These are phyloP conservation scores for Carterocephalus palaemon DNA, from an alignment of 2,888 invertebrate genomes.

Conservation along the genomic window DNA sequence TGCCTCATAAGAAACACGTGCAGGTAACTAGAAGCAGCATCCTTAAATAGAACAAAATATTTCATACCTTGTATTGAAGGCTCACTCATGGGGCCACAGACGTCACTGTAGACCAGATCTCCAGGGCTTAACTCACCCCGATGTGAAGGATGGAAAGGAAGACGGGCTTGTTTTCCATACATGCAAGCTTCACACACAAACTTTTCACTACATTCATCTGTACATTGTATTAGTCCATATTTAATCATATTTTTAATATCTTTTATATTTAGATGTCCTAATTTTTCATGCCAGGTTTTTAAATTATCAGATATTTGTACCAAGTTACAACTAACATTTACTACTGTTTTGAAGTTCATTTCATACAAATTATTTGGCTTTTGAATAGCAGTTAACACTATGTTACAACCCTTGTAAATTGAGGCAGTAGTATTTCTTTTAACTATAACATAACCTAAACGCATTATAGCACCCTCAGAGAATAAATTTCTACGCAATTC, in stretches of 20 bases:
- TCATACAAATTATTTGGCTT: slow-evolving; percentile 6
- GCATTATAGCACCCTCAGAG: neutral
- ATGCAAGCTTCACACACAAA: neutral
- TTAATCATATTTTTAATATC: slow-evolving; percentile 13
- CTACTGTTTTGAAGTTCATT: slow-evolving; percentile 8
- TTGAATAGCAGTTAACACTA: neutral
- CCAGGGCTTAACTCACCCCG: slow-evolving; percentile 8
- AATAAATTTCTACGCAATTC: neutral
- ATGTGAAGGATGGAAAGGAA: neutral
- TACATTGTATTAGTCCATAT: slow-evolving; percentile 6
- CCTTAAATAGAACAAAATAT: slow-evolving; percentile 35
- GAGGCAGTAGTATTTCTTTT: neutral
- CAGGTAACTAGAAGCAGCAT: no score
- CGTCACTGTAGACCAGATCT: no score
- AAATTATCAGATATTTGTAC: slow-evolving; percentile 15
- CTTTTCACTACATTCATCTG: no score
- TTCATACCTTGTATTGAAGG: no score
- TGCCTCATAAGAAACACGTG: slow-evolving; percentile 30
- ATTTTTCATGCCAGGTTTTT: slow-evolving; percentile 30
- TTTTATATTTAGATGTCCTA: slow-evolving; percentile 29
- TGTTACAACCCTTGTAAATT: neutral
- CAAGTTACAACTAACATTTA: slow-evolving; percentile 17
- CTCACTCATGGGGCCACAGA: slow-evolving; percentile 26
- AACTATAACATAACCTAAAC: neutral
- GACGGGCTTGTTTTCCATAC: neutral